Evolutionary conservation across 2,888 invertebrate species (phyloP).

Genomic region (Pinctada fucata): DNA sequence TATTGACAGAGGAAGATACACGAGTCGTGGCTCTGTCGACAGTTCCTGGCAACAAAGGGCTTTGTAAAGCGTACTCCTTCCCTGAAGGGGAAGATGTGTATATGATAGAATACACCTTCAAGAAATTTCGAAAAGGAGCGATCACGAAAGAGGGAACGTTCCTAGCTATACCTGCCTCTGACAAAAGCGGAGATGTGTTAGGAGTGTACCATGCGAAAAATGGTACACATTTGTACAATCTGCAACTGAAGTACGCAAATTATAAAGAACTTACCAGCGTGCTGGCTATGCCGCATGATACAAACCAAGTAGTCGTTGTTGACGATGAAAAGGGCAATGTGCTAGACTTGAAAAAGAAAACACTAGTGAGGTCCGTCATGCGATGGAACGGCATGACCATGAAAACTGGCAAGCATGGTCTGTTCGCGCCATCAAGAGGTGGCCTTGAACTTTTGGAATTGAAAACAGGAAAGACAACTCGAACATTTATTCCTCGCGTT

Average conservation of each 20-base stretch:
- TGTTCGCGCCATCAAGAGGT: slow-evolving; percentile 93
- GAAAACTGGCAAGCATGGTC: slow-evolving; percentile 84
- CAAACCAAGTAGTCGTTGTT: slow-evolving; percentile 89
- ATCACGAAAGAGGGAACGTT: slow-evolving; percentile 88
- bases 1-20: slow-evolving; percentile 85
- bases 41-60: slow-evolving; percentile 53
- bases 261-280: slow-evolving; percentile 72
- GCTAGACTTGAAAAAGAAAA: slow-evolving; percentile 91
- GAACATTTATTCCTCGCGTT: slow-evolving; percentile 90
- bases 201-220: slow-evolving; percentile 89
- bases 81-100: slow-evolving; percentile 87
- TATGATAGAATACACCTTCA: slow-evolving; percentile 88
- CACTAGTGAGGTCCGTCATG: slow-evolving; percentile 89
- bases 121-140: slow-evolving; percentile 86
- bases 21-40: slow-evolving; percentile 87
- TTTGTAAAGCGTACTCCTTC: slow-evolving; percentile 70
- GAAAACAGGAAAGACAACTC: slow-evolving; percentile 90
- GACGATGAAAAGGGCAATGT: slow-evolving; percentile 91
- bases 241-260: slow-evolving; percentile 73
- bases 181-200: slow-evolving; percentile 91
- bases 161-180: slow-evolving; percentile 82
- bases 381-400: slow-evolving; percentile 91
- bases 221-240: slow-evolving; percentile 80
- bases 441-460: slow-evolving; percentile 93
- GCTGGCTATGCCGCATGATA: slow-evolving; percentile 76